phyloP scores from a whole-genome alignment of 2,113 vertebrate genomes.

The Perca flavescens region DNA sequence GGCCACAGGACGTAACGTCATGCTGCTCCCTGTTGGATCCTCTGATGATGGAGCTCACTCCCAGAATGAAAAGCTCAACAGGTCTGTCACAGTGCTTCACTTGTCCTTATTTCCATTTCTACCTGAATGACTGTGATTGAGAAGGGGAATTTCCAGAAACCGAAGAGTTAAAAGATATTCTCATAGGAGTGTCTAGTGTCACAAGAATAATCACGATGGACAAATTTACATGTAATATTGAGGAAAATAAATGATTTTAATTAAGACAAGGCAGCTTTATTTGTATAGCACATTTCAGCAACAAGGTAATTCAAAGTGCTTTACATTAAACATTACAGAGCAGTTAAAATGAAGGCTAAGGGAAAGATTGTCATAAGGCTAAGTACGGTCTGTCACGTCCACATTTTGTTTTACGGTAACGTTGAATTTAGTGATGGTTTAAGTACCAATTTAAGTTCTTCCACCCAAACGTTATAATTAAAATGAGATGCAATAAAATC shows the following conservation, averaged over 20 bases:
- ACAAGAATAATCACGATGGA: neutral
- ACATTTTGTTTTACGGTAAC: neutral
- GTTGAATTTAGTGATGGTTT: neutral
- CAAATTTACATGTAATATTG: neutral
- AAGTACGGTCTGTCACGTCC: neutral
- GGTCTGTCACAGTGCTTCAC: constrained; percentile 76
- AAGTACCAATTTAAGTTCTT: neutral
- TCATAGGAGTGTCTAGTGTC: neutral
- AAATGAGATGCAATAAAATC: neutral
- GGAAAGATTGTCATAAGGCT: neutral
- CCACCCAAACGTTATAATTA: neutral
- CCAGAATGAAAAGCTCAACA: constrained; percentile 97
- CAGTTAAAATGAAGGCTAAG: neutral
- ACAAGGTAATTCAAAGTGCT: too few species aligned
- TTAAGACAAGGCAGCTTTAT: neutral
- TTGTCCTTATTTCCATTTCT: neutral
- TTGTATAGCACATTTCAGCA: too few species aligned
- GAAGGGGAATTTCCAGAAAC: neutral
- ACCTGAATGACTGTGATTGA: neutral
- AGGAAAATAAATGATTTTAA: neutral
- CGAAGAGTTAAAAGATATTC: neutral
- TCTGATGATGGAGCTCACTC: constrained; percentile 97
- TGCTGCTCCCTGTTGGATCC: constrained; percentile 95
- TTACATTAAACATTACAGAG: too few species aligned
- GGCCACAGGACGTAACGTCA: constrained; percentile 95